Evolutionary conservation across 2,888 invertebrate genomes (phyloP).

Genomic region (Apotomis capreana): DNA sequence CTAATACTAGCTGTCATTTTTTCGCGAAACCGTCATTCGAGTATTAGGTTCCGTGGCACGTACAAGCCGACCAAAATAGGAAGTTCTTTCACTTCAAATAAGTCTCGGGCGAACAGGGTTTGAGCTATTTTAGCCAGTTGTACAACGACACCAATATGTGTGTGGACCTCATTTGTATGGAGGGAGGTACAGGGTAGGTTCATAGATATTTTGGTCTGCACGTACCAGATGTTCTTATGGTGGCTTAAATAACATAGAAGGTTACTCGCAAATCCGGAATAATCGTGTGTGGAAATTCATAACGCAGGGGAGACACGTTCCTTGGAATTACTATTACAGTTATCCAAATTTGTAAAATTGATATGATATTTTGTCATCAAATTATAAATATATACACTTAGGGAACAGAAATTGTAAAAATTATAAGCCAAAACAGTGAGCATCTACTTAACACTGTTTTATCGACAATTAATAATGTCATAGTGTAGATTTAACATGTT

Average conservation of each 20-base stretch:
- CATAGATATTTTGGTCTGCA: slow-evolving; percentile 36
- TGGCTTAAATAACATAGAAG: slow-evolving; percentile 36
- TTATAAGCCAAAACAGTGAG: too few relatives aligned
- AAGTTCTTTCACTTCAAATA: not conserved
- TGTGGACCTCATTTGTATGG: slow-evolving; percentile 35
- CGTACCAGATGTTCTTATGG: slow-evolving; percentile 45
- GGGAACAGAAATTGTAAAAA: too few relatives aligned
- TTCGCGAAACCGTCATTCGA: slow-evolving; percentile 37
- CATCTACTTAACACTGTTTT: too few relatives aligned
- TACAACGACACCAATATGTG: slow-evolving; percentile 20
- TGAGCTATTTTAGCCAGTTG: slow-evolving; percentile 18
- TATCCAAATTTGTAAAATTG: too few relatives aligned
- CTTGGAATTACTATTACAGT: slow-evolving; percentile 4
- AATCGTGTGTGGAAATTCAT: slow-evolving; percentile 15
- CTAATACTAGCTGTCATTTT: slow-evolving; percentile 41
- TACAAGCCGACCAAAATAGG: slow-evolving; percentile 38
- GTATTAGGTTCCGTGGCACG: slow-evolving; percentile 58
- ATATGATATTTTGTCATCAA: too few relatives aligned
- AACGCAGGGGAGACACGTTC: slow-evolving; percentile 8
- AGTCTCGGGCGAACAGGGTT: slow-evolving; percentile 1
- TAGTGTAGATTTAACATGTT: too few relatives aligned
- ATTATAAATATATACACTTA: too few relatives aligned
- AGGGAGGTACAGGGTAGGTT: slow-evolving; percentile 13
- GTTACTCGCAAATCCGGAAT: slow-evolving; percentile 27
- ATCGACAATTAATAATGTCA: too few relatives aligned